phyloP scores from a whole-genome alignment of 2,888 invertebrate species.

The Palloptera scutellata region DNA sequence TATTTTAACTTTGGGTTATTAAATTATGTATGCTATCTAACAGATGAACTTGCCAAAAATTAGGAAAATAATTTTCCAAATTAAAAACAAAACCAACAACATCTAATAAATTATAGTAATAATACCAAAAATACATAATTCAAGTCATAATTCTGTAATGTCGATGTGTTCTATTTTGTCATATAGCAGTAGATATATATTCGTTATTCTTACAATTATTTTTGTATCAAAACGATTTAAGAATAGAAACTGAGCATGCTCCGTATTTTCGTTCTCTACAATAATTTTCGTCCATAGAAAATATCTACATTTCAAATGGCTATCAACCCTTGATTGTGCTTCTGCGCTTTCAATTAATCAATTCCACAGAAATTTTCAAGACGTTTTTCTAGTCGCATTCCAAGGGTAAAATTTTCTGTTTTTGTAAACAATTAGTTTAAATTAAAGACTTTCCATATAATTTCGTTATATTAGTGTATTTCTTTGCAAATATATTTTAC shows the following conservation, averaged over 20 bases:
- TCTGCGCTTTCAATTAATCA: constrained; percentile 7
- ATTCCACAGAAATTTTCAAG: constrained; percentile 3
- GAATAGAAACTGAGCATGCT: not conserved
- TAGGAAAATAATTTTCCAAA: no score
- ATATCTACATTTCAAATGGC: not conserved
- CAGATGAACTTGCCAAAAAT: no score
- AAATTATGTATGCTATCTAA: no score
- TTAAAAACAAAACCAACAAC: no score
- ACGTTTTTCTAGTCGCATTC: not conserved
- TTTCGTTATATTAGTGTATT: not conserved
- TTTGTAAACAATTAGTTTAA: constrained; percentile 2
- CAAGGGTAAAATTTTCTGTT: constrained; percentile 1
- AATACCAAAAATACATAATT: no score
- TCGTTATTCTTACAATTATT: no score
- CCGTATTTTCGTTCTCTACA: constrained; percentile 1
- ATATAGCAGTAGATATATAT: no score
- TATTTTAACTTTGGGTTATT: no score
- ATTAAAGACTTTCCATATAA: not conserved
- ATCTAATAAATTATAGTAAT: no score
- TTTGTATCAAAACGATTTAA: no score
- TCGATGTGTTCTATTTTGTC: no score
- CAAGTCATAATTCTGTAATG: no score
- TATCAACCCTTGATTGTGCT: constrained; percentile 4
- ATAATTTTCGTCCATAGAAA: not conserved
- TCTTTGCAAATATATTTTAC: not conserved